Base-by-base conservation (phyloP, 2,888 invertebrate species). In the Megalurothrips usitatus region DNA sequence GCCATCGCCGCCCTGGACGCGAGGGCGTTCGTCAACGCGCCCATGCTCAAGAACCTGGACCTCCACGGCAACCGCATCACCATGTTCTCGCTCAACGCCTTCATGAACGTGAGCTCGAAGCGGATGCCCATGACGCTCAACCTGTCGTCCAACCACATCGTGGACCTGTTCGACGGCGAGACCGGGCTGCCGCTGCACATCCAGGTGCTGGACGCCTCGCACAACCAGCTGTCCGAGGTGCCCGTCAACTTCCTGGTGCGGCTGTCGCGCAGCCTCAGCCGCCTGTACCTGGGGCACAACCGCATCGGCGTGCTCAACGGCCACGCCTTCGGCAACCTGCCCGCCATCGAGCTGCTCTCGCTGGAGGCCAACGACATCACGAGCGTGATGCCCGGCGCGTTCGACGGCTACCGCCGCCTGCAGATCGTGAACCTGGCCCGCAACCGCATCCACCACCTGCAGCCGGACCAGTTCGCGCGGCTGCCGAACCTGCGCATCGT, bases 391-490 rank as follows among this genome's bases (percentile, higher is more conserved):
- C 91, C 93, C 83, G 91, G 93, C 86, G 93, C 95, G 8, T 95
- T 96, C 86, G 91, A 92, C 83, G 94, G 93, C 52, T 88, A 95
- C 43, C 90, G 91, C 82, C 92, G 92, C 81, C 87, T 96, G 80
- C 95, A 96, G 87, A 91, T 93, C 85, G 87, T 96, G 80, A 95
- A 96, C 86, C 87, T 96, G 26, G 94, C 94, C 78, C 91, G 90
- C 84, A 96, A 96, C 86, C 89, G 90, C 68, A 91, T 96, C 83
- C 91, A 92, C 43, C 93, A 94, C 86, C 87, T 96, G 84, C 92
- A 94, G 82, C 92, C 92, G 81, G 94, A 93, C 85, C 94, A 94
- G 86, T 96, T 95, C 88, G 92, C 92, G 80, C 93, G 93, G 87
- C 88, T 95, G 84, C 91, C 92, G 84, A 93, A 92, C 84, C 87